Percentiles rank a stretch among this genome's conserved stretches.
phyloP scores from a whole-genome alignment of 2,888 invertebrate genomes.

The Stegophylla sp. region DNA sequence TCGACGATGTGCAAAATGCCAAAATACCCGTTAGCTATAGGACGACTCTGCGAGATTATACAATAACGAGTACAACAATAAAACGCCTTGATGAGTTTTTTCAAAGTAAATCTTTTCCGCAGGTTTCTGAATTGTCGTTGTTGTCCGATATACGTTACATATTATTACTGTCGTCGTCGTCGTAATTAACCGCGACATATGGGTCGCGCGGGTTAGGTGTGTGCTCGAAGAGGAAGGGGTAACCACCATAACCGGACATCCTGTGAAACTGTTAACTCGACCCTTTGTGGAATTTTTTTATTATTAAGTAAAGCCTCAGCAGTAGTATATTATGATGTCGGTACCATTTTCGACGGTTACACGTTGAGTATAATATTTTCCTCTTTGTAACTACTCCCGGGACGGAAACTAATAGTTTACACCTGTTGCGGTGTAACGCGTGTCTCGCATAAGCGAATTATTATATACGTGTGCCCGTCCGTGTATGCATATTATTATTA shows the following conservation, averaged over 20 bases:
- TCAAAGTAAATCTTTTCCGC: not conserved
- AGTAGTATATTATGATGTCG: no score
- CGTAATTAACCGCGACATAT: no score
- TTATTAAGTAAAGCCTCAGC: no score
- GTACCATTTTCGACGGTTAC: not conserved
- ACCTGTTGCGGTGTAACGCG: constrained; percentile 5
- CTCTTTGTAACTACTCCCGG: not conserved
- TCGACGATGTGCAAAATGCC: constrained; percentile 16
- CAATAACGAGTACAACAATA: not conserved
- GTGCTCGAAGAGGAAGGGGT: not conserved
- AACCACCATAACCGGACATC: not conserved
- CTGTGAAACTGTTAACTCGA: not conserved
- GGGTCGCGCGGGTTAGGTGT: not conserved
- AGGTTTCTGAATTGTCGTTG: not conserved
- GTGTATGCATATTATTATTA: not conserved
- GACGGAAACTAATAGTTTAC: constrained; percentile 24
- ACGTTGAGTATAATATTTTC: not conserved
- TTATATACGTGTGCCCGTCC: not conserved
- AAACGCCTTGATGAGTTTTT: constrained; percentile 2
- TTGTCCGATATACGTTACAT: not conserved
- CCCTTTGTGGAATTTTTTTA: not conserved
- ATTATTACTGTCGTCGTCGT: no score
- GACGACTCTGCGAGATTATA: not conserved
- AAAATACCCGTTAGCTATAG: constrained; percentile 41
- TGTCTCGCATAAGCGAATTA: constrained; percentile 8